phyloP scores from a whole-genome alignment of 2,797 vertebrate genomes.

The Cynodonichthys magdalenae region DNA sequence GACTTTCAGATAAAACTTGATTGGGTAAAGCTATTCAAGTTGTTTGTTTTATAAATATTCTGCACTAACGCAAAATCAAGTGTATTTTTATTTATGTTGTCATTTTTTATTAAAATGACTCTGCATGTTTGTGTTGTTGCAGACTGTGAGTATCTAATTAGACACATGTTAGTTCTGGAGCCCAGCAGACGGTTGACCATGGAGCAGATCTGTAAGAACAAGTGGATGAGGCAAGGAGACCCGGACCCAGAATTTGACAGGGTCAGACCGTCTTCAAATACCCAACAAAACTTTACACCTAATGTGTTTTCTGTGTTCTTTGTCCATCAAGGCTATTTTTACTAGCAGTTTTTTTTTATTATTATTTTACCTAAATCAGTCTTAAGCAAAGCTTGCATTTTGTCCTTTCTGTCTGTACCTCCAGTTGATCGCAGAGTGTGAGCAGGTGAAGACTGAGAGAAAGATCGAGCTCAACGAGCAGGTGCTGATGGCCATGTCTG shows the following conservation, averaged over 20 bases:
- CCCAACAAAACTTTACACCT: neutral
- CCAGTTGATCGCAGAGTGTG: slow-evolving; percentile 94
- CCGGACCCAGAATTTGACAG: slow-evolving; percentile 92
- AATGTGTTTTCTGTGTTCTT: no score
- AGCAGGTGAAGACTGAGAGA: slow-evolving; percentile 92
- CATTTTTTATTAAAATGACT: neutral
- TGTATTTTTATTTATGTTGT: neutral
- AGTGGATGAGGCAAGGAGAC: slow-evolving; percentile 98
- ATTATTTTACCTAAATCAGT: no score
- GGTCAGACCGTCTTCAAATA: slow-evolving; percentile 76
- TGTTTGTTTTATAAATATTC: neutral
- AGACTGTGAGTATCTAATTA: slow-evolving; percentile 98
- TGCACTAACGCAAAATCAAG: neutral
- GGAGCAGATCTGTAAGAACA: slow-evolving; percentile 99
- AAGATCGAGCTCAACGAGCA: slow-evolving; percentile 93
- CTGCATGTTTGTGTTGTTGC: slow-evolving; percentile 37
- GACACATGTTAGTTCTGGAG: slow-evolving; percentile 98
- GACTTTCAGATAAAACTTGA: neutral
- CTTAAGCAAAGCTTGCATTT: no score
- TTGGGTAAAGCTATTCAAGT: neutral
- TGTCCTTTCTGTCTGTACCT: neutral
- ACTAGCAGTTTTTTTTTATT: no score
- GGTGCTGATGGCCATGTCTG: slow-evolving; percentile 92
- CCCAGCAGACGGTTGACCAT: slow-evolving; percentile 93
- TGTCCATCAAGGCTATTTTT: no score